Base-by-base conservation (phyloP, 2,113 vertebrate genomes). In the Glaucidium brasilianum region DNA sequence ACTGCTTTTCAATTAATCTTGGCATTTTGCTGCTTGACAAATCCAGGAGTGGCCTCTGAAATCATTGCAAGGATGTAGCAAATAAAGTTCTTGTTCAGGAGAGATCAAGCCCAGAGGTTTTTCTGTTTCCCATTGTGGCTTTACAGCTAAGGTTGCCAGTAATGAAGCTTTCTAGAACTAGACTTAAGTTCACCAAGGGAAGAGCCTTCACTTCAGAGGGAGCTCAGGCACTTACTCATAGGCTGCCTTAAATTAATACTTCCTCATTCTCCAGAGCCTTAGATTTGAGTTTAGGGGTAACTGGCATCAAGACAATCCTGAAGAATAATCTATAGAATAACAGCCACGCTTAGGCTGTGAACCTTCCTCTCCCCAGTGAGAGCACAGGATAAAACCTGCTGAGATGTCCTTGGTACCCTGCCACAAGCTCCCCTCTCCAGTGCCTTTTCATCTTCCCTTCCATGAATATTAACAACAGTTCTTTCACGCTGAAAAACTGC, bases 381-480 rank as follows among this genome's bases (percentile, higher is more conserved):
- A 83, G 78, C 93, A 35, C 80, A 91, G 95, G 92, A 92, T 75
- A 76, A 89, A 96, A 91, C 95, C 84, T 88, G 92, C 94, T 89
- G 92, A 84, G 94, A 68, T 15, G 41, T 77, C 91, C 62, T 71
- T 84, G 74, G 81, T 95, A 78, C 71, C 90, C 88, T 92, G 74
- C 95, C 94, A 93, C 2, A 35, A 88, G 49, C 76, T 87, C 59
- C 77, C 84, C 90, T 92, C 81, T n/a, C 90, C 49, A 15, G 37
- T 22, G 68, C 80, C 89, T 89, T 95, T 95, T 95, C 92, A 95
- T 88, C 77, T 92, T 59, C 64, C 80, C 39, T 72, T 13, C 82
- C 86, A 84, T 88, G 75, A 88, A 94, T 94, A 88, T 94, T 92
- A 86, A 92, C 83, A 66, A 55, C 62, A 10, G 49, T 50, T 75